A percentile compares a stretch with the other conserved stretches of the same genome.
phyloP scores from a whole-genome alignment of 2,888 invertebrate genomes.

The Diplazon laetatorius region DNA sequence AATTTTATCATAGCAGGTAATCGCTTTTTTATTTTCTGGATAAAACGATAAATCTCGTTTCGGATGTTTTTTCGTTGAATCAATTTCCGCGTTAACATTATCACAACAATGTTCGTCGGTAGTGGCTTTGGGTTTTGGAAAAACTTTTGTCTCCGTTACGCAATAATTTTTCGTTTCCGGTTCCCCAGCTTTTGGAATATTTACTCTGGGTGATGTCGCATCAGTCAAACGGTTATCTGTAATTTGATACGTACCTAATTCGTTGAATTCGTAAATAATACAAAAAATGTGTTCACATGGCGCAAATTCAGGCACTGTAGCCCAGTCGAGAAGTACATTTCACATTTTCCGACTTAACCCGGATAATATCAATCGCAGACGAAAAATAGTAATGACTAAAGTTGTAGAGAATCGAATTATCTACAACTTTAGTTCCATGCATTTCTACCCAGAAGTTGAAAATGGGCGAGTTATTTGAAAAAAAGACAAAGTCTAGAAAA shows the following conservation, averaged over 20 bases:
- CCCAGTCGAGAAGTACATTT: no score
- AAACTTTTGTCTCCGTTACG: slow-evolving; percentile 37
- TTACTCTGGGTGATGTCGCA: slow-evolving; percentile 42
- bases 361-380: no score
- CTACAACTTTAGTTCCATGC: no score
- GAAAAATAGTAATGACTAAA: no score
- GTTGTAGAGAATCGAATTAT: no score
- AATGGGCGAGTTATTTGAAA: no score
- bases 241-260: slow-evolving; percentile 54
- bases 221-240: slow-evolving; percentile 40
- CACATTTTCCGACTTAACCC: no score
- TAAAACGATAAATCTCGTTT: slow-evolving; percentile 11
- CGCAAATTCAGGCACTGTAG: slow-evolving; percentile 4
- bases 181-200: slow-evolving; percentile 42
- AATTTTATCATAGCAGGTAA: slow-evolving; percentile 1
- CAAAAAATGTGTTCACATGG: not conserved
- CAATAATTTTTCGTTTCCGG: slow-evolving; percentile 48
- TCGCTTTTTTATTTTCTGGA: not conserved
- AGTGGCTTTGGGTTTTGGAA: slow-evolving; percentile 31
- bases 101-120: slow-evolving; percentile 8
- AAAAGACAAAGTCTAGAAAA: no score
- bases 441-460: no score
- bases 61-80: slow-evolving; percentile 1
- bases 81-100: not conserved
- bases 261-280: slow-evolving; percentile 9